Conservation (phyloP, 2,113 vertebrate species). For the Halichoeres trimaculatus region DNA sequence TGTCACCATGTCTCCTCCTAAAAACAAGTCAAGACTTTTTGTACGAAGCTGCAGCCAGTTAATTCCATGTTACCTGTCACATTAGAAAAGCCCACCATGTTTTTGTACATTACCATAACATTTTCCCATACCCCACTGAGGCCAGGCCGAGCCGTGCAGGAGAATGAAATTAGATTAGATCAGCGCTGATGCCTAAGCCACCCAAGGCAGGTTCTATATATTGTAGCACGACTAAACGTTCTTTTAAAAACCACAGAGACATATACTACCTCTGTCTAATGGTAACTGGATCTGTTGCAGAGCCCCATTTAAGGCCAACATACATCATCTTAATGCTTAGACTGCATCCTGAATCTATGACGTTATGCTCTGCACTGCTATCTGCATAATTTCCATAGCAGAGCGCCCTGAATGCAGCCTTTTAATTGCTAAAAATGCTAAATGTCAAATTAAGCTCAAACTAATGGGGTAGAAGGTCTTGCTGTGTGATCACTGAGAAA, state of each 20-base stretch:
- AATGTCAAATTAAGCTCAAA: constrained; percentile 88
- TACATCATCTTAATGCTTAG: constrained; percentile 78
- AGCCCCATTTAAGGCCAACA: constrained; percentile 72
- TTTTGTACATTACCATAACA: constrained; percentile 72
- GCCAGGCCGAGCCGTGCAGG: constrained; percentile 54
- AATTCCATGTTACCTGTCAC: constrained; percentile 76
- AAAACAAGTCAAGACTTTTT: constrained; percentile 33
- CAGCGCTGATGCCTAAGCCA: constrained; percentile 73
- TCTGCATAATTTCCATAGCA: constrained; percentile 59
- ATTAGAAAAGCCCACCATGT: constrained; percentile 72
- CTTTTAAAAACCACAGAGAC: constrained; percentile 75
- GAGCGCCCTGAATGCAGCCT: constrained; percentile 73
- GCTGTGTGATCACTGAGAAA: constrained; percentile 82
- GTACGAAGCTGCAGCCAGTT: constrained; percentile 44
- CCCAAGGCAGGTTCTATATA: constrained; percentile 69
- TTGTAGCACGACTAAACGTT: constrained; percentile 62
- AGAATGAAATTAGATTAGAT: constrained; percentile 78
- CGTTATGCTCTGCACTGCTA: constrained; percentile 61
- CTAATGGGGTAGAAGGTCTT: constrained; percentile 82
- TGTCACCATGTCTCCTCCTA: background rate
- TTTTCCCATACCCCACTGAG: constrained; percentile 70
- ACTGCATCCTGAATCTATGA: constrained; percentile 69
- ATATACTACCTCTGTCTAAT: constrained; percentile 70
- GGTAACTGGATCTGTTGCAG: constrained; percentile 79
- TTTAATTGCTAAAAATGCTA: constrained; percentile 86